Evolutionary conservation across 2,113 vertebrate species (phyloP).

Genomic region (Elachura formosa): DNA sequence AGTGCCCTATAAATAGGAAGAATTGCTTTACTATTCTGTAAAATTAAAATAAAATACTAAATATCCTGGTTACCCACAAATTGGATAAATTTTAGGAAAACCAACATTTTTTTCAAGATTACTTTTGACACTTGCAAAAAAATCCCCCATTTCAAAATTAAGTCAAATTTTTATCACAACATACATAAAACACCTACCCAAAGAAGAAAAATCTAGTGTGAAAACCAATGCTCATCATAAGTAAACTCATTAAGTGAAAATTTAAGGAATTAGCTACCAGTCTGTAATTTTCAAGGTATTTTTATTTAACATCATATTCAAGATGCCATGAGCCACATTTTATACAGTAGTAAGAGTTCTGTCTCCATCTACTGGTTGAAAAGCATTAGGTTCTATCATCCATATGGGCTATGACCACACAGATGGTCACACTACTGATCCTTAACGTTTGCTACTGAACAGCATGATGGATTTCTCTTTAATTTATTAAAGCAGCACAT

Average conservation of each 20-base stretch:
- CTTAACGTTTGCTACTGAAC: not conserved
- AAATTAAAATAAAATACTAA: not conserved
- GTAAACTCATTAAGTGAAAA: not conserved
- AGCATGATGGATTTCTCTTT: not conserved
- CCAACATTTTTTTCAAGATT: fast-evolving
- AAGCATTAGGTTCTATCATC: not conserved
- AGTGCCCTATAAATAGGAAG: not conserved
- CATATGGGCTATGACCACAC: not conserved
- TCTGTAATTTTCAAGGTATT: not conserved
- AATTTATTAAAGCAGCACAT: not conserved
- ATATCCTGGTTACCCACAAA: not conserved
- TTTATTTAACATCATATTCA: not conserved
- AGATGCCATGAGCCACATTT: not conserved
- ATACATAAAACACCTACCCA: not conserved
- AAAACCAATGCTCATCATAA: not conserved
- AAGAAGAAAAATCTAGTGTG: not conserved
- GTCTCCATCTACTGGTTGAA: constrained; percentile 20
- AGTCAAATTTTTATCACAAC: not conserved
- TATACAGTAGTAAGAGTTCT: not conserved
- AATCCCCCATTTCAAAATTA: not conserved
- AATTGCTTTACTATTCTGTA: not conserved
- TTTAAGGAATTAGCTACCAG: not conserved
- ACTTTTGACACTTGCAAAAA: not conserved
- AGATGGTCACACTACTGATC: not conserved
- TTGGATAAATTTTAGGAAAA: not conserved